These are phyloP conservation scores for Odontomyia ornata DNA, from an alignment of 2,888 invertebrate genomes.

Conservation along the genomic window DNA sequence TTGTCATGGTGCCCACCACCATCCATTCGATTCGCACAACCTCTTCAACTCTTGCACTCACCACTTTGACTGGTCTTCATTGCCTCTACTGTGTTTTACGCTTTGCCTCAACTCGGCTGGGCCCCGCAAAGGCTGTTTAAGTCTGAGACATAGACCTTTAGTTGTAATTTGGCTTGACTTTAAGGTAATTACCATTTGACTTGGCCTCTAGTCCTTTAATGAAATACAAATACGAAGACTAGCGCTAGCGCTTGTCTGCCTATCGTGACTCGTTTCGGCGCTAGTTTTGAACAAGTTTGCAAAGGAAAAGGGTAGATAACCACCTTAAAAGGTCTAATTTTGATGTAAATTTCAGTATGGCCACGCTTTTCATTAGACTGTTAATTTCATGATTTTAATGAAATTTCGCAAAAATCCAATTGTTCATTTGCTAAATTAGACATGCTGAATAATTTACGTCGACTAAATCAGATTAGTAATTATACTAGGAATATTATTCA, in stretches of 20 bases:
- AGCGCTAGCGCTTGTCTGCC: background rate
- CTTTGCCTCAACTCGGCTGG: background rate
- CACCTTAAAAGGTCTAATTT: slow-evolving; percentile 38
- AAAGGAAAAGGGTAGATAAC: background rate
- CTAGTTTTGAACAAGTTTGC: background rate
- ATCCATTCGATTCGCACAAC: slow-evolving; percentile 4
- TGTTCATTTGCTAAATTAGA: slow-evolving; percentile 27
- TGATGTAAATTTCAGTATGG: slow-evolving; percentile 36
- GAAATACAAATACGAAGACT: slow-evolving; percentile 37
- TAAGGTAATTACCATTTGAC: slow-evolving; percentile 50
- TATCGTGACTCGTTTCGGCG: background rate
- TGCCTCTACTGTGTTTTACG: background rate
- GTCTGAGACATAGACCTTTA: slow-evolving; percentile 45
- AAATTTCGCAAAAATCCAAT: slow-evolving; percentile 16
- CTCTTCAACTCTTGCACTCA: background rate
- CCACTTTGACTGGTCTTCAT: background rate
- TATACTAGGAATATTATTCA: background rate
- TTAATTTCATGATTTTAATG: background rate
- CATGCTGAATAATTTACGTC: slow-evolving; percentile 31
- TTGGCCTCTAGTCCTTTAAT: slow-evolving; percentile 44
- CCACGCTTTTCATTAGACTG: slow-evolving; percentile 23
- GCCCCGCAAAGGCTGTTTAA: background rate
- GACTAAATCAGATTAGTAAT: slow-evolving; percentile 6
- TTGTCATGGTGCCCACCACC: background rate
- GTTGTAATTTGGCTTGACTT: slow-evolving; percentile 49